Evolutionary conservation across 2,797 vertebrate genomes (phyloP).

Genomic region (Cossypha polioptera): DNA sequence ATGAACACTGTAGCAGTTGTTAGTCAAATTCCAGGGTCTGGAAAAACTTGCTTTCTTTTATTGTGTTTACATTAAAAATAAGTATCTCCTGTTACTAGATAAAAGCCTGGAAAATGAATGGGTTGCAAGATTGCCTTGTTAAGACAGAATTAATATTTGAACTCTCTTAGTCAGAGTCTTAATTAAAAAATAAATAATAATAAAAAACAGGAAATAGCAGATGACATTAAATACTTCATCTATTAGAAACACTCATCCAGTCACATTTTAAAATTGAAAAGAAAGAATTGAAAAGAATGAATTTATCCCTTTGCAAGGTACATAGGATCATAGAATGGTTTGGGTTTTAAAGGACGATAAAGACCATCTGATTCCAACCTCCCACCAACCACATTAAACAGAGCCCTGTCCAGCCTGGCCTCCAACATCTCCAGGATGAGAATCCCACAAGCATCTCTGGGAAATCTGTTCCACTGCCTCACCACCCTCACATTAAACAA

Average conservation of each 20-base stretch:
- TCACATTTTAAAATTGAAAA: neutral
- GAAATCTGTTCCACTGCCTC: neutral
- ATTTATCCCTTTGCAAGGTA: neutral
- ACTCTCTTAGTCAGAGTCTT: neutral
- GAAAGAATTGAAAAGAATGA: neutral
- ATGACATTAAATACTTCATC: neutral
- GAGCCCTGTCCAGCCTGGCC: neutral
- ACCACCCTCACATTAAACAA: neutral
- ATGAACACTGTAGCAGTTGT: neutral
- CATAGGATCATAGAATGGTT: neutral
- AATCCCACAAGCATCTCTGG: rapidly evolving
- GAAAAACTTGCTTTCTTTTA: neutral
- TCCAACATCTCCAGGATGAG: neutral
- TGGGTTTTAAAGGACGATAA: rapidly evolving
- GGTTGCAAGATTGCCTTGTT: neutral
- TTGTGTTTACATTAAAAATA: neutral
- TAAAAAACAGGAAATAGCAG: rapidly evolving
- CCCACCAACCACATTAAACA: rapidly evolving
- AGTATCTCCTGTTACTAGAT: neutral
- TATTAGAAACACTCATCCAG: neutral
- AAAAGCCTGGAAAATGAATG: neutral
- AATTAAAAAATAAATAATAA: neutral
- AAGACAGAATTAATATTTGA: neutral
- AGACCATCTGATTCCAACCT: neutral
- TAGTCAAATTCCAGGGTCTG: neutral